Percentiles rank a stretch among this genome's conserved stretches.
These are phyloP conservation scores for Onychostoma macrolepis DNA, from an alignment of 2,113 vertebrate genomes.

Conservation along the genomic window DNA sequence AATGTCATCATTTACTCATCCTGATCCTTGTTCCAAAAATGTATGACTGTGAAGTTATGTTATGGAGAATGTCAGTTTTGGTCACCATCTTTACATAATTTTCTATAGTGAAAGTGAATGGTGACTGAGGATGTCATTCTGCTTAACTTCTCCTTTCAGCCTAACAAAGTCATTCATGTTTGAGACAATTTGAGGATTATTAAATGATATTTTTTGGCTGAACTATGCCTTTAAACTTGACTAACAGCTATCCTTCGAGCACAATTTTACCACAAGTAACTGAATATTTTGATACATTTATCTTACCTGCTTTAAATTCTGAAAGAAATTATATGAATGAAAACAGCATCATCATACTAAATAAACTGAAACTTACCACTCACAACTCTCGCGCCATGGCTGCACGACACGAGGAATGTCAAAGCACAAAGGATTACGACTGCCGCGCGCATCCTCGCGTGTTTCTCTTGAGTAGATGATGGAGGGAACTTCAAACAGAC, in stretches of 20 bases:
- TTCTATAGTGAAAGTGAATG: neutral
- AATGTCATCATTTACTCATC: neutral
- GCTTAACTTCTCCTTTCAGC: neutral
- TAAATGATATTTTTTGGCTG: neutral
- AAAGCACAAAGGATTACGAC: conserved; percentile 49
- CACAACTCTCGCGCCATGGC: conserved; percentile 57
- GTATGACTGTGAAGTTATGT: no score
- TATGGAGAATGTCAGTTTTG: neutral
- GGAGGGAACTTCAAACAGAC: conserved; percentile 18
- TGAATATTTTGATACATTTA: neutral
- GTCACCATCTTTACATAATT: neutral
- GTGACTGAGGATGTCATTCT: neutral
- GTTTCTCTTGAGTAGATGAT: neutral
- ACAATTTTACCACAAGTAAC: neutral
- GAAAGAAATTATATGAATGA: neutral
- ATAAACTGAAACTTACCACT: conserved; percentile 60
- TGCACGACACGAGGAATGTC: conserved; percentile 35
- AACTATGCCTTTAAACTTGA: neutral
- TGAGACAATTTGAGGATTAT: neutral
- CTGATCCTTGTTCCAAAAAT: neutral
- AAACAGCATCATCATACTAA: neutral
- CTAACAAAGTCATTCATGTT: neutral
- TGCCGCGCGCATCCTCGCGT: conserved; percentile 49
- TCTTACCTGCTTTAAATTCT: neutral
- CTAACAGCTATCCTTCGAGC: neutral